These are phyloP conservation scores for Sorex araneus DNA, from an alignment of 2,113 vertebrate genomes.

Conservation along the genomic window DNA sequence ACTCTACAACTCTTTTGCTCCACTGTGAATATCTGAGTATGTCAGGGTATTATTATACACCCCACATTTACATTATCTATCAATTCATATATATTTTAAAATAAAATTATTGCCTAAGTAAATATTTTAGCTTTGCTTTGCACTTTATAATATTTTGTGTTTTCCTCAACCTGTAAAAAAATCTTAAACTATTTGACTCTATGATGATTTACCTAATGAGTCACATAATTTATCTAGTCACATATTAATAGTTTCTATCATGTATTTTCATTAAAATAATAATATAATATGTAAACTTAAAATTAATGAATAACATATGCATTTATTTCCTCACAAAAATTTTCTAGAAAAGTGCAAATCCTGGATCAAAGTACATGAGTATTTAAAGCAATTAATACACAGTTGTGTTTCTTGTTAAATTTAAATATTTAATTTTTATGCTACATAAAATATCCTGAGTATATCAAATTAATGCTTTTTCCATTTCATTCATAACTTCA, in stretches of 20 bases:
- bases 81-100: neutral
- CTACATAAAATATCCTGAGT: neutral
- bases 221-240: neutral
- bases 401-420: neutral
- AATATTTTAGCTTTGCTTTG: neutral
- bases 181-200: neutral
- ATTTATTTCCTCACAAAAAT: constrained; percentile 40
- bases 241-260: neutral
- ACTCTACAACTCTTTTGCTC: neutral
- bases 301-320: neutral
- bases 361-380: neutral
- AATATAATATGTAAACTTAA: neutral
- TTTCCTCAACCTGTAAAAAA: constrained; percentile 7
- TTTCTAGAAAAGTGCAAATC: constrained; percentile 29
- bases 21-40: neutral
- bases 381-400: neutral
- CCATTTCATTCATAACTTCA: neutral
- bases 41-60: neutral
- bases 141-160: neutral
- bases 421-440: neutral
- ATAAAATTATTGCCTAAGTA: neutral
- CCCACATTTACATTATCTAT: neutral
- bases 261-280: constrained; percentile 10
- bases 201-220: neutral
- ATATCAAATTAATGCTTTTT: neutral